phyloP scores from a whole-genome alignment of 2,888 invertebrate genomes.

The Bruchidius siliquastri region DNA sequence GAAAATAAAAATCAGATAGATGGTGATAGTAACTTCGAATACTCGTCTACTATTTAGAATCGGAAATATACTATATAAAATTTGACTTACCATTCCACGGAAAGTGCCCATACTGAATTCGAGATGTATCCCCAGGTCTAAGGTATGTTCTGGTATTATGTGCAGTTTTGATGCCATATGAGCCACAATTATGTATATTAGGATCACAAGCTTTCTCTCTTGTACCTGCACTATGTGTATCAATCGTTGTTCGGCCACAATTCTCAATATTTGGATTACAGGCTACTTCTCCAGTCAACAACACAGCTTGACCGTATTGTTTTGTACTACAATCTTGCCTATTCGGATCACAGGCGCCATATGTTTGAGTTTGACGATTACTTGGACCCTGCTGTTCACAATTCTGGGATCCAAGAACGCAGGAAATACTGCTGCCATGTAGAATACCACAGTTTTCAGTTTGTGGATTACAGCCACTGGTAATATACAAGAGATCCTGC shows the following conservation, averaged over 20 bases:
- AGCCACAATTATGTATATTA: conserved; percentile 6
- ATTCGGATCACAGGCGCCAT: background rate
- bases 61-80: no score
- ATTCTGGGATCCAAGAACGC: conserved; percentile 16
- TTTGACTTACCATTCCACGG: no score
- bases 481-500: background rate
- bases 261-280: background rate
- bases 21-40: no score
- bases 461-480: background rate
- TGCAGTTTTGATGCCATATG: background rate
- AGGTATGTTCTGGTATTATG: background rate
- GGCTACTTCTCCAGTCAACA: background rate
- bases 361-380: background rate
- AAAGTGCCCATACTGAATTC: no score
- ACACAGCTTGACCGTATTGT: background rate
- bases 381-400: conserved; percentile 6
- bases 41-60: no score
- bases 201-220: conserved; percentile 4
- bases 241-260: background rate
- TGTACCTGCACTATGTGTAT: background rate
- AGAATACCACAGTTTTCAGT: background rate
- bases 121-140: background rate
- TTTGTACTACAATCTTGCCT: background rate
- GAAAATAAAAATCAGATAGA: no score
- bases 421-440: conserved; percentile 5